Percentiles rank a stretch among this genome's conserved stretches.
phyloP scores from a whole-genome alignment of 53 echinoderm and acorn worm genomes.

The Hippasteria phrygiana region DNA sequence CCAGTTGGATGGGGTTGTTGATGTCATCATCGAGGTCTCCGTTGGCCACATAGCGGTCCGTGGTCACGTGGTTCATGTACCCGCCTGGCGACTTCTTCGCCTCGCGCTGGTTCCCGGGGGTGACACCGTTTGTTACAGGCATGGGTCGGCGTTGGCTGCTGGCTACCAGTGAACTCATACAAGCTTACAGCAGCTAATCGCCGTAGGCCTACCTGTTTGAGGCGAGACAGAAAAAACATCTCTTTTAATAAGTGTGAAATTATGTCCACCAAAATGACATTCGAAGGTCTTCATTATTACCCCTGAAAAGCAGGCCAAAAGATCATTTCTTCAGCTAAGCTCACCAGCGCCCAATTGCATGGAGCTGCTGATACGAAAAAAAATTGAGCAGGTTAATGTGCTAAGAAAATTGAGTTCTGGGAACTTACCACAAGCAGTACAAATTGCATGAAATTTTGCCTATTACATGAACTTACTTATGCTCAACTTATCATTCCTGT shows the following conservation, averaged over 20 bases:
- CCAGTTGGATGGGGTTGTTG: conserved; percentile 91
- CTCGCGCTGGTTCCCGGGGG: conserved; percentile 44
- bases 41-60: conserved; percentile 79
- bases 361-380: no score
- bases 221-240: not conserved
- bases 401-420: no score
- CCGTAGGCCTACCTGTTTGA: not conserved
- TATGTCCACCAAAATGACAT: no score
- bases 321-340: no score
- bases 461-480: no score
- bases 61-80: conserved; percentile 87
- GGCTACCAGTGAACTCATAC: conserved; percentile 41
- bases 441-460: no score
- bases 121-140: conserved; percentile 55
- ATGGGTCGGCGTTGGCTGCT: conserved; percentile 38
- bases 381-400: no score
- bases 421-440: no score
- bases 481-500: no score
- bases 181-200: not conserved
- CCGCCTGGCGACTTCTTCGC: conserved; percentile 35
- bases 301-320: no score
- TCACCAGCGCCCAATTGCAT: no score
- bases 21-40: conserved; percentile 93
- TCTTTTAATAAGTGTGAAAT: not conserved
- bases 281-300: no score